Evolutionary conservation across 2,797 vertebrate species (phyloP).

Genomic region (Protosalanx chinensis): DNA sequence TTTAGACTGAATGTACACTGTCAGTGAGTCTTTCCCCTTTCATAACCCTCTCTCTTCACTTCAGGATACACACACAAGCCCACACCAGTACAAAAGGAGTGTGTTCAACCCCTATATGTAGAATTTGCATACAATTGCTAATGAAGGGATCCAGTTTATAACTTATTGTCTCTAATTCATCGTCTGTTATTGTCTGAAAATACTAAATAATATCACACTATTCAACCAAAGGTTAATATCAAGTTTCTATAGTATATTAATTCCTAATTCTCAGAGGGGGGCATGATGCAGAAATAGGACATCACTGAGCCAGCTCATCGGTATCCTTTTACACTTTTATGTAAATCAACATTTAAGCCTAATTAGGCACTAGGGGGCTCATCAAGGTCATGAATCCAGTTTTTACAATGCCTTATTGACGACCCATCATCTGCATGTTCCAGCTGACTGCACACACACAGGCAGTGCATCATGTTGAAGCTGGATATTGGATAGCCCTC

Average conservation of each 20-base stretch:
- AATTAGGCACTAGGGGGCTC: conserved; percentile 74
- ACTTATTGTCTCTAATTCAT: conserved; percentile 31
- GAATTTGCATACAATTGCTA: conserved; percentile 4
- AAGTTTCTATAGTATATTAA: conserved; percentile 20
- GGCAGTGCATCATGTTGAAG: conserved; percentile 72
- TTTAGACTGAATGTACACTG: conserved; percentile 53
- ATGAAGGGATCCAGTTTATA: conserved; percentile 22
- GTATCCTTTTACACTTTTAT: conserved; percentile 64
- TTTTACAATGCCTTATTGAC: conserved; percentile 74
- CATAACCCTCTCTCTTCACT: conserved; percentile 22
- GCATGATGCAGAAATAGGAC: conserved; percentile 41
- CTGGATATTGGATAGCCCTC: conserved; percentile 73
- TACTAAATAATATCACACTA: conserved; percentile 19
- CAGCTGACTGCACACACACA: conserved; percentile 69
- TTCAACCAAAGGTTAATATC: conserved; percentile 10
- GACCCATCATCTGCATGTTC: conserved; percentile 73
- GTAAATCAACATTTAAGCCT: conserved; percentile 78
- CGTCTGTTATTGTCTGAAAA: conserved; percentile 10
- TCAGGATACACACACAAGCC: conserved; percentile 36
- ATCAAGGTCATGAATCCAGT: conserved; percentile 74
- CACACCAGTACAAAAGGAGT: conserved; percentile 38
- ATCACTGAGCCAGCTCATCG: conserved; percentile 53
- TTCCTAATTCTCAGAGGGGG: conserved; percentile 22
- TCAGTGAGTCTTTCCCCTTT: conserved; percentile 39
- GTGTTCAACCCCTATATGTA: neutral